Base-by-base conservation (phyloP, 2,888 invertebrate species). In the Campoplex capitator region DNA sequence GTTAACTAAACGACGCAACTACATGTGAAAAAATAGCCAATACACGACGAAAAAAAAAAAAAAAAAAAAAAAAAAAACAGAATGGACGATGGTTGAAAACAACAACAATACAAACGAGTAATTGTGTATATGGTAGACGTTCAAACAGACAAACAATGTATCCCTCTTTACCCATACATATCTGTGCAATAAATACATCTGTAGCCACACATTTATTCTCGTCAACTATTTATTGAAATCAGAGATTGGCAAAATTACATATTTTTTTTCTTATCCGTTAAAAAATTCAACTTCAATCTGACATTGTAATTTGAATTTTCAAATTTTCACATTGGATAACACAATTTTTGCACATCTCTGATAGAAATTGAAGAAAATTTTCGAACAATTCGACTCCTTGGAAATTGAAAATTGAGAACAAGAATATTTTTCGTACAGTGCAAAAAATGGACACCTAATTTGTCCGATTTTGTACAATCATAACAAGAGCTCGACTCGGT, bases 141-240 rank as follows among this genome's bases (percentile, higher is more conserved):
- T 81, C 80, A 77, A 88, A 85, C 74, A 87, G 84, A 90, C 62
- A 89, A 88, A 84, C 88, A 89, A 88, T 89, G 89, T 89, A 88
- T 82, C 82, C 82, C 76, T 88, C 81, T 89, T 91, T 93, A 92
- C 90, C 90, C 91, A 92, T 89, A 93, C 93, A 93, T 93, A 93
- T 93, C 92, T 93, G 92, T 93, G 93, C 91, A 93, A 93, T 93
- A 93, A 93, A 93, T 84, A 89, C 86, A 91, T 88, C 86, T 87
- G 85, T 88, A 89, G 83, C 76, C 84, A 87, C 73, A 32, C 54
- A 68, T 45, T 75, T 62, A 28, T 1, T 54, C 23, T 70, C 9
- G 45, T 54, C 23, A 13, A 45, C 48, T 32, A 42, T 11, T 38
- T 18, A 67, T 18, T 71, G 32, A 48, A n/a, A 48, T 65, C 48